These are phyloP conservation scores for Zaprionus lachaisei DNA, from an alignment of 1,140 invertebrate species.

Conservation along the genomic window DNA sequence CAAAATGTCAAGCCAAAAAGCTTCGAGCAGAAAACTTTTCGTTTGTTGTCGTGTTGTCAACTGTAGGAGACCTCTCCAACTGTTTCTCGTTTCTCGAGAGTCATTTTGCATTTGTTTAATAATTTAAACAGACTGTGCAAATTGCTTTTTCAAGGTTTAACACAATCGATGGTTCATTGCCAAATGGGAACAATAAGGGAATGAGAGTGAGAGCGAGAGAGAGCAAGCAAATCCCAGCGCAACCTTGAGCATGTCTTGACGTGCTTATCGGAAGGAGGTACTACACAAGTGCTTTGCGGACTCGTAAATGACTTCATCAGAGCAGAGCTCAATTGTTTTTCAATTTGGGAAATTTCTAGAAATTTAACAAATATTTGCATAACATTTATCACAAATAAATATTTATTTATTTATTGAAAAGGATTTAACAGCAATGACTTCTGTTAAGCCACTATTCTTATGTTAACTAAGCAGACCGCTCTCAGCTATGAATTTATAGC, in stretches of 20 bases:
- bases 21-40: constrained; percentile 11
- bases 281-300: not conserved
- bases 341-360: not conserved
- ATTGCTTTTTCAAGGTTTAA: constrained; percentile 39
- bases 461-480: not conserved
- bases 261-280: not conserved
- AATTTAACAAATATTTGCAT: not conserved
- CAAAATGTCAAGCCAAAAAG: constrained; percentile 37
- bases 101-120: constrained; percentile 38
- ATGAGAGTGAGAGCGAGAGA: not conserved
- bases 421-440: not conserved
- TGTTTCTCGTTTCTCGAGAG: constrained; percentile 1
- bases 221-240: not conserved
- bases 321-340: not conserved
- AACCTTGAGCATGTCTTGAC: constrained; percentile 3
- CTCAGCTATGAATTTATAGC: not conserved
- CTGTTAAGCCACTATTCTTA: not conserved
- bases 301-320: constrained; percentile 2
- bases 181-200: not conserved
- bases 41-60: constrained; percentile 5
- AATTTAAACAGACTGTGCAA: constrained; percentile 42
- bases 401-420: not conserved
- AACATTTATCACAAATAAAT: not conserved
- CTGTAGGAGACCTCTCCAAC: constrained; percentile 23
- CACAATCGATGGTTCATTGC: constrained; percentile 37